A percentile compares a stretch with the other conserved stretches of the same genome.
phyloP scores from a whole-genome alignment of 2,888 invertebrate species.

The Diadegma fenestrale region DNA sequence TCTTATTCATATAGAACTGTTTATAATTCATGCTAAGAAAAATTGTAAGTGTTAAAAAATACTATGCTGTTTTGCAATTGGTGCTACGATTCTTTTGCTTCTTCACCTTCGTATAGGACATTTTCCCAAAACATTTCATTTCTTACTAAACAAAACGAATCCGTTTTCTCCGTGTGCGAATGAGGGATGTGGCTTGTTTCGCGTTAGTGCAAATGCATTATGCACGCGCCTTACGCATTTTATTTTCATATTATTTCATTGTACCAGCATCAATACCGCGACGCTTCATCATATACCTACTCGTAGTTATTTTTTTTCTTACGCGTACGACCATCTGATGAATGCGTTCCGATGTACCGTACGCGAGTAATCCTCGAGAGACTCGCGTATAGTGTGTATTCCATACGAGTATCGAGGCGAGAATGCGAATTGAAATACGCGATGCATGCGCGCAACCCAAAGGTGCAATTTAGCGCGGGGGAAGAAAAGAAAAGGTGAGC shows the following conservation, averaged over 20 bases:
- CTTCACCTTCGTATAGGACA: too few species aligned
- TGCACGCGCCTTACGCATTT: conserved; percentile 53
- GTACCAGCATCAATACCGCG: conserved; percentile 18
- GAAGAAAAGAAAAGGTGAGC: conserved; percentile 65
- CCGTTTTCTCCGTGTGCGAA: too few species aligned
- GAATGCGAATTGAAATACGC: conserved; percentile 68
- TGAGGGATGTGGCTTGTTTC: conserved; percentile 54
- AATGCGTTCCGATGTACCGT: conserved; percentile 38
- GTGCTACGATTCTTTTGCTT: too few species aligned
- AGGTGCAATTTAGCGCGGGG: conserved; percentile 68
- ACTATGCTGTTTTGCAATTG: too few species aligned
- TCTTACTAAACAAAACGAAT: too few species aligned
- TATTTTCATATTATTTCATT: conserved; percentile 56
- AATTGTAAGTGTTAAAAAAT: too few species aligned
- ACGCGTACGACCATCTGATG: conserved; percentile 44
- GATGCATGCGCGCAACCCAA: conserved; percentile 53
- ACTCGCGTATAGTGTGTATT: conserved; percentile 21
- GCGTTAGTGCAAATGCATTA: conserved; percentile 33
- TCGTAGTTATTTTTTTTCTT: conserved; percentile 29
- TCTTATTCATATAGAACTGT: too few species aligned
- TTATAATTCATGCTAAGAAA: too few species aligned
- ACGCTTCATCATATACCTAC: conserved; percentile 19
- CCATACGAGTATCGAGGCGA: conserved; percentile 43
- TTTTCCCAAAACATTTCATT: too few species aligned
- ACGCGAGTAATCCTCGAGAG: conserved; percentile 15